phyloP scores from a whole-genome alignment of 1,140 invertebrate genomes.

The Aethina tumida region DNA sequence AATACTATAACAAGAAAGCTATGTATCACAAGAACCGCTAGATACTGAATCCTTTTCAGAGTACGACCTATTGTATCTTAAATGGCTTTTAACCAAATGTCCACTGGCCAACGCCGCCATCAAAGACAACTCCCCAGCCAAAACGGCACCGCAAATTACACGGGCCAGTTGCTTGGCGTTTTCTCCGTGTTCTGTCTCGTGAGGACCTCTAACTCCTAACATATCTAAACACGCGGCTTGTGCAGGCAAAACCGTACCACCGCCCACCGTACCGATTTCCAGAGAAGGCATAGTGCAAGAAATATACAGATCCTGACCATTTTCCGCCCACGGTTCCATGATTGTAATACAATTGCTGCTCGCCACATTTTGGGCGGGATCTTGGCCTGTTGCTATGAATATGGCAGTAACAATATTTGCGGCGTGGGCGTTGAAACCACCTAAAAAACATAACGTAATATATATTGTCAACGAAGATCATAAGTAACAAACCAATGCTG shows the following conservation, averaged over 20 bases:
- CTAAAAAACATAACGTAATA: conserved; percentile 28
- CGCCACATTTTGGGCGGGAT: conserved; percentile 92
- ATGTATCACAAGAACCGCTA: conserved; percentile 9
- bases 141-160: conserved; percentile 87
- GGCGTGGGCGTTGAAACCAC: conserved; percentile 94
- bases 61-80: conserved; percentile 68
- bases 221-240: conserved; percentile 87
- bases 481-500: conserved; percentile 52
- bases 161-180: conserved; percentile 82
- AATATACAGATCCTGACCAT: conserved; percentile 78
- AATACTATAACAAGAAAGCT: conserved; percentile 3
- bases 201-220: conserved; percentile 76
- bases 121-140: conserved; percentile 93
- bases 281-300: conserved; percentile 96
- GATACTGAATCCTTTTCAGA: conserved; percentile 13
- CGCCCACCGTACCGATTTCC: conserved; percentile 95
- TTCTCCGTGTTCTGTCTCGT: conserved; percentile 56
- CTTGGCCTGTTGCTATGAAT: conserved; percentile 95
- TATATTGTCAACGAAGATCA: not conserved
- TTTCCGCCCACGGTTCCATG: conserved; percentile 76
- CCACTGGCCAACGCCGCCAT: conserved; percentile 93
- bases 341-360: conserved; percentile 94
- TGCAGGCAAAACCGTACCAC: conserved; percentile 87
- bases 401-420: conserved; percentile 97
- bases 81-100: conserved; percentile 91